Evolutionary conservation across 2,888 invertebrate genomes (phyloP), one percentile per base, ranked within the genome.

Genomic region (Trachelus stipa): DNA sequence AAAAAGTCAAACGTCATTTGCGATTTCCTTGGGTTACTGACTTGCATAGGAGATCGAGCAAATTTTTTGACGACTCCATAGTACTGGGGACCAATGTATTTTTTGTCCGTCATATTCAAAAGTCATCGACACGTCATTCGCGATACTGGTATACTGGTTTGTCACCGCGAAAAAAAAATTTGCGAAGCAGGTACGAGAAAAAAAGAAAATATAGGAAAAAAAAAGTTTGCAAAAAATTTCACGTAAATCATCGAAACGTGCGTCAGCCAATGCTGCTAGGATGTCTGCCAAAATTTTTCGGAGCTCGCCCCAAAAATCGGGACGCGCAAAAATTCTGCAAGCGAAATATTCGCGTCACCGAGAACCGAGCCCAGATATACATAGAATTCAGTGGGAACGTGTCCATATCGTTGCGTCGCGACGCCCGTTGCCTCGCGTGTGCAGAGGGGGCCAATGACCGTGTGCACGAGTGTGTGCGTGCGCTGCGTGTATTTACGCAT

Each of bases 361-460:
- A 56, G 6, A 0, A 23, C 23, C 23, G 23, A 23, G 71, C 71
- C 71, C 31, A 4, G 71, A 71, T 71, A 71, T 56, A 56, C 56
- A 56, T 71, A 71, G 71, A 71, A 71, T 3, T 31, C 12, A 56
- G 23, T 23, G 23, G 56, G 56, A 15, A 23, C 23, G 56, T 23
- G 71, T 71, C 12, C 71, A 23, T 31, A 31, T 71, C 31, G 71
- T 11, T 69, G 33, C 33, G 33, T 40, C 34, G 76, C 33, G 31
- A 76, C 35, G 34, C 76, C 76, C 12, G 12, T 71, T 73, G 23
- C 35, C 75, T 71, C 33, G 69, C 68, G 40, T 11, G 68, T 23
- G 68, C 40, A 77, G 23, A 56, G 35, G 69, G n/a, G n/a, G n/a
- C 35, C 31, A 69, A 76, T 71, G 76, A n/a, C 40, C n/a, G 31